Evolutionary conservation across 2,888 invertebrate species (phyloP), one percentile per base, ranked within the genome.

Genomic region (Serrognathus titanus): DNA sequence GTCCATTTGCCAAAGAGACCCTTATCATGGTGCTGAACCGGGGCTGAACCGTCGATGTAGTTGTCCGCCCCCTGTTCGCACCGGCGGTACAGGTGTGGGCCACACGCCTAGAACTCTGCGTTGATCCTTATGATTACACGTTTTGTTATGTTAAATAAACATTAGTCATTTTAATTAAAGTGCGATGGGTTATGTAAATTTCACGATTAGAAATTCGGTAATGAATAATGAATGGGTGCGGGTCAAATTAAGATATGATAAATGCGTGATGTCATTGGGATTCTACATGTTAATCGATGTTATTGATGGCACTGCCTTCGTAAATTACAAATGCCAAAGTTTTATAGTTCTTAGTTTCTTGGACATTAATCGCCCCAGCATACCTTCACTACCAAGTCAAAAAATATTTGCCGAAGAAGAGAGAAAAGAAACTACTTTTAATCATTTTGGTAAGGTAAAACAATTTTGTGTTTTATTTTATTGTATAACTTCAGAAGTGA

Each of bases 131-230:
- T 71, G 75, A 75, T 74, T 74, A 71, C 72, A 71, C 68, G 74
- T 74, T 75, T 75, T 75, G 75, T 75, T 75, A 75, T 75, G 74
- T 73, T 74, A 75, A 75, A 73, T 74, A 74, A 74, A 74, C 73
- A 75, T 75, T 74, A 75, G 73, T 75, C 74, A 73, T 71, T 72
- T 73, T 75, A 75, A 76, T 76, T 75, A 75, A 75, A 73, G 66
- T 65, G 66, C 67, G 69, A 71, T 70, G 69, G 71, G 65, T 71
- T 73, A 74, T 74, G 74, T 72, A 74, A 74, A 74, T 74, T 63
- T 64, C 58, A 58, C 60, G 62, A 63, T 61, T 64, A 58, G 65
- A 64, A 66, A 67, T 66, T 67, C 62, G 64, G 66, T 65, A 66
- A 68, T 68, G 69, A 69, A 69, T 69, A 67, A 67, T 67, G 67